Evolutionary conservation across 2,797 vertebrate genomes (phyloP).

Genomic region (Myotis vivesi): DNA sequence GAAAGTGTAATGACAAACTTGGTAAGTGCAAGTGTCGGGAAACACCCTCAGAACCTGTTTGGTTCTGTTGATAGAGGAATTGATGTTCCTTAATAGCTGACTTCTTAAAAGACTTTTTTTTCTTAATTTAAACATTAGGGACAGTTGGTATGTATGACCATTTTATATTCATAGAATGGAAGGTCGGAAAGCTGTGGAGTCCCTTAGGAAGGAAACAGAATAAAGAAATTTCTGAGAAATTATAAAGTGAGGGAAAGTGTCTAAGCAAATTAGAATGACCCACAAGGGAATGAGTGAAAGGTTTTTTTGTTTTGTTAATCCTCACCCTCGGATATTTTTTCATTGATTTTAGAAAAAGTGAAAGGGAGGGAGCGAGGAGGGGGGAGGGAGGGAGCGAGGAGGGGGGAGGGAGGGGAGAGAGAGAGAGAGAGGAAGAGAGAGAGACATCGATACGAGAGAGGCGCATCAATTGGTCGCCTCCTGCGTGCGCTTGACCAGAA

Average conservation of each 20-base stretch:
- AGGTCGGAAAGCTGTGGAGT: background rate
- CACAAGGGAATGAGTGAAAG: background rate
- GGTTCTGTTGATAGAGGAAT: background rate
- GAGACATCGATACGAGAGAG: too few species aligned
- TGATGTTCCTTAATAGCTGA: background rate
- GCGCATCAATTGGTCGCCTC: too few species aligned
- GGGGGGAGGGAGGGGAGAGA: too few species aligned
- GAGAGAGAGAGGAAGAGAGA: too few species aligned
- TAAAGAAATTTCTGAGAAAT: background rate
- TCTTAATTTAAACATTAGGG: background rate
- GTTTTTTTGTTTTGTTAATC: background rate
- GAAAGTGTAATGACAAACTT: background rate
- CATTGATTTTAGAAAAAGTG: too few species aligned
- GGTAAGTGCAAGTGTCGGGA: background rate
- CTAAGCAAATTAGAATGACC: background rate
- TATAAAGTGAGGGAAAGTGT: background rate
- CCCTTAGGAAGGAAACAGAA: background rate
- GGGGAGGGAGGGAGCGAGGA: too few species aligned
- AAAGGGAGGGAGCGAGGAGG: too few species aligned
- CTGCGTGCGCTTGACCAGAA: too few species aligned
- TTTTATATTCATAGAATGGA: background rate
- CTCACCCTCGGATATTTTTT: too few species aligned
- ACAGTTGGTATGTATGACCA: background rate
- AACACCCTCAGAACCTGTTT: background rate
- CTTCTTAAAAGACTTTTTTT: background rate